Base-by-base conservation (phyloP, 1,140 invertebrate genomes). In the Armadillidium nasatum region DNA sequence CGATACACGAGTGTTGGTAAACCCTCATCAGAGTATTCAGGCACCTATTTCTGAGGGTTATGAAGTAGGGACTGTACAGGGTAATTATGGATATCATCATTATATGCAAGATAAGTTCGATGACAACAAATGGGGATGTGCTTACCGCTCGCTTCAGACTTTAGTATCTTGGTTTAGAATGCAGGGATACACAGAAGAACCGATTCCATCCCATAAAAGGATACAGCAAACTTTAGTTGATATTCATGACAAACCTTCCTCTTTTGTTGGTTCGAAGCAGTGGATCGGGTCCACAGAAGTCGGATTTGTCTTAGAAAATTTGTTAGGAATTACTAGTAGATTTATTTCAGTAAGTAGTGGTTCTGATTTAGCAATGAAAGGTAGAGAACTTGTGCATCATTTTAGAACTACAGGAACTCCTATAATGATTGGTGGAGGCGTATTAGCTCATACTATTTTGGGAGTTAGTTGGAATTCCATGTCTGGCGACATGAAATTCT, bases 241-340 rank as follows among this genome's bases (percentile, higher is more conserved):
- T 80, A 92, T 99, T 82, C 94, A 94, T 7, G 98, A 99, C 85
- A 99, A 99, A 86, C 89, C 91, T 15, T 83, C 88, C 4, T 88
- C 87, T 71, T 99, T 99, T 86, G 86, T 99, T 67, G 93, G 93
- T 7, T 95, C 94, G 1, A 90, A 89, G 78, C 89, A 97, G 84
- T 99, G 98, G 98, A 99, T 99, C 84, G 98, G 97, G 10, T 98
- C 96, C 0, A 95, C 94, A 15, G 98, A 99, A 89, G 94, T 99
- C 4, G 91, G 92, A 83, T 99, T 93, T 87, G 93, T 94, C 76
- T 85, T 99, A 69, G 91, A 98, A 83, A 90, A 91, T 74, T 85
- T 97, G 44, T 85, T 93, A 7, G 89, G 91, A 81, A 87, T 98
- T 0, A 88, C 90, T 67, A 93, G 91, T 21, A 93, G 91, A 85